These are phyloP conservation scores for Antennarius striatus DNA, from an alignment of 2,113 vertebrate species.

Conservation along the genomic window DNA sequence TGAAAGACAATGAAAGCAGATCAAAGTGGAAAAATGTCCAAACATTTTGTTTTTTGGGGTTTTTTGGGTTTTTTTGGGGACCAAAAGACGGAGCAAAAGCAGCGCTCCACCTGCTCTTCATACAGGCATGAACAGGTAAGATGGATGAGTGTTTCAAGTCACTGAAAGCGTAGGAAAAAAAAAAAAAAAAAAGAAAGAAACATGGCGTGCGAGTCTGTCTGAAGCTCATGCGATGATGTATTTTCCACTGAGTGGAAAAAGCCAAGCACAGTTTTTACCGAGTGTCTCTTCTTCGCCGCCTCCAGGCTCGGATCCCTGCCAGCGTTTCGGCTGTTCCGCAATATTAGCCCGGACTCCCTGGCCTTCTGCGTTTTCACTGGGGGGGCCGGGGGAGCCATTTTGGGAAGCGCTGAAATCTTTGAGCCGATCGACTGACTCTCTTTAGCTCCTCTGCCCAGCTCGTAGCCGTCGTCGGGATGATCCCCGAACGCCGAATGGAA, in stretches of 20 bases:
- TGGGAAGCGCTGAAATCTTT: constrained; percentile 65
- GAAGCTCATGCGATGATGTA: constrained; percentile 82
- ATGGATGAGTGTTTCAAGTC: constrained; percentile 73
- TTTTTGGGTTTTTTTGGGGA: too few relatives aligned
- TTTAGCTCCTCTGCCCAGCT: constrained; percentile 21
- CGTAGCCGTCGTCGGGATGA: constrained; percentile 47
- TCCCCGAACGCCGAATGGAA: constrained; percentile 57
- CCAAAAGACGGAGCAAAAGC: constrained; percentile 47
- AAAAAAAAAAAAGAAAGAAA: constrained; percentile 28
- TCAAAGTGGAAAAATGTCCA: constrained; percentile 44
- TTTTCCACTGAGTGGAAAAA: constrained; percentile 75
- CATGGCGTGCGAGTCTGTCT: constrained; percentile 66
- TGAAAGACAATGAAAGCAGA: constrained; percentile 29
- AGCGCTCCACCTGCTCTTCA: constrained; percentile 61
- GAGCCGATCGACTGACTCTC: constrained; percentile 63
- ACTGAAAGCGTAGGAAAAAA: constrained; percentile 62
- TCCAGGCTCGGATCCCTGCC: constrained; percentile 75
- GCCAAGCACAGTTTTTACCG: constrained; percentile 78
- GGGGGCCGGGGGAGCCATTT: constrained; percentile 77
- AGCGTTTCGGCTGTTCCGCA: constrained; percentile 77
- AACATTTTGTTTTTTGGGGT: constrained; percentile 46
- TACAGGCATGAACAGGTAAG: constrained; percentile 60
- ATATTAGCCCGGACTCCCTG: constrained; percentile 80
- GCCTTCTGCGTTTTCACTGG: constrained; percentile 82
- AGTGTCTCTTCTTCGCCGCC: constrained; percentile 75